A percentile compares a stretch with the other conserved stretches of the same genome.
Evolutionary conservation across 2,113 vertebrate species (phyloP).

Genomic region (Pluvianellus socialis): DNA sequence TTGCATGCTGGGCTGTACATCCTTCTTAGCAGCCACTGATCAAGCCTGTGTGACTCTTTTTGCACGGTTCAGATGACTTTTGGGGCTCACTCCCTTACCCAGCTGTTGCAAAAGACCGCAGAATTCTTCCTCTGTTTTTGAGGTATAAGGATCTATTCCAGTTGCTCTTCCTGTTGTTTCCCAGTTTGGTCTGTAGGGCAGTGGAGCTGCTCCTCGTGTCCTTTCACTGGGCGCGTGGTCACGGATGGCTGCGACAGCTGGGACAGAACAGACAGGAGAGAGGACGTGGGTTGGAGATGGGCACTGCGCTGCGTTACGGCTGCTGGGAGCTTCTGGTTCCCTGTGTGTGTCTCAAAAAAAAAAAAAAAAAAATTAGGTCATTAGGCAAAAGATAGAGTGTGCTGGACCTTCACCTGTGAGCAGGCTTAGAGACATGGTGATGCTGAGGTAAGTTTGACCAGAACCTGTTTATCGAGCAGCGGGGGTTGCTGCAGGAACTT

Average conservation of each 20-base stretch:
- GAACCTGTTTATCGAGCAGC: neutral
- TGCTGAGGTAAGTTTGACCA: neutral
- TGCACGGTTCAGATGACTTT: neutral
- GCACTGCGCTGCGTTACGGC: rapidly evolving
- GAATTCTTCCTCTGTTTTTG: neutral
- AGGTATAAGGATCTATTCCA: neutral
- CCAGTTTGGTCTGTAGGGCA: neutral
- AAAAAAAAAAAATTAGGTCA: neutral
- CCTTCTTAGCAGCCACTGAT: neutral
- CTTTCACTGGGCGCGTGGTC: neutral
- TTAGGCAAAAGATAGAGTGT: neutral
- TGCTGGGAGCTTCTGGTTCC: neutral
- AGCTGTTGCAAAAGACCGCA: neutral
- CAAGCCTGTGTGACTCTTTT: no score
- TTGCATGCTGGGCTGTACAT: neutral
- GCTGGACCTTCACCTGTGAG: neutral
- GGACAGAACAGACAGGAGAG: neutral
- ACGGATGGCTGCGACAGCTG: no score
- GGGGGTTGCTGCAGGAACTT: neutral
- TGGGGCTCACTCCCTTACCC: neutral
- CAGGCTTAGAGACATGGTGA: neutral
- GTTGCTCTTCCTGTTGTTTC: neutral
- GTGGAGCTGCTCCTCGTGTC: neutral
- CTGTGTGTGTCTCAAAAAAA: neutral
- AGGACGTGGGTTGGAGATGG: neutral